phyloP scores from a whole-genome alignment of 2,888 invertebrate genomes.

The Pseudococcus longispinus region DNA sequence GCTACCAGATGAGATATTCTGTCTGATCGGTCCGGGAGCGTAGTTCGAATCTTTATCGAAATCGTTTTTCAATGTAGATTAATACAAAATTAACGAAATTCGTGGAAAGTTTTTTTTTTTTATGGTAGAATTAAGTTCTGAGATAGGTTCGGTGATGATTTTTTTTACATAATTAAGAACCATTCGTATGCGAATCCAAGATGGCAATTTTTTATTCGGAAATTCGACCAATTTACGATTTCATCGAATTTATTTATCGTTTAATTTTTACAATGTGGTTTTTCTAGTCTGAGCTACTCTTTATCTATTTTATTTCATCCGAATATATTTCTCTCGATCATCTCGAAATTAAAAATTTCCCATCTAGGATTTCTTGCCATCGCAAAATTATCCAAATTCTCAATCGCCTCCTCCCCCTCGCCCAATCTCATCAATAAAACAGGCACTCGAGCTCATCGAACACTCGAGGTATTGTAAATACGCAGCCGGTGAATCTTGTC shows the following conservation, averaged over 20 bases:
- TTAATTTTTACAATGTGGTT: too few relatives aligned
- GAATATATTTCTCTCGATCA: too few relatives aligned
- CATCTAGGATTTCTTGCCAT: too few relatives aligned
- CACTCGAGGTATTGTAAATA: not conserved
- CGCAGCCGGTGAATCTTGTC: not conserved
- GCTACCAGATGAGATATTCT: constrained; percentile 12
- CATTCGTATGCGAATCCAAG: too few relatives aligned
- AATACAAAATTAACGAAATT: not conserved
- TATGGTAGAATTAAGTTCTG: not conserved
- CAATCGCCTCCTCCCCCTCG: not conserved
- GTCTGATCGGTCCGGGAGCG: not conserved
- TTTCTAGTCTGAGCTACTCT: not conserved
- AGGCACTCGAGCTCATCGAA: not conserved
- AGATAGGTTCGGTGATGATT: not conserved
- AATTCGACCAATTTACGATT: not conserved
- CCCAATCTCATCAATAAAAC: not conserved
- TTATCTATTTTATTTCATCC: too few relatives aligned
- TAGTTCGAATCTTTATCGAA: not conserved
- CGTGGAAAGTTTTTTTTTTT: not conserved
- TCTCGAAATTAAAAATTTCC: too few relatives aligned
- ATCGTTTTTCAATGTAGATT: not conserved
- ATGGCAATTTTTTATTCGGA: not conserved
- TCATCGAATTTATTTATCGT: not conserved
- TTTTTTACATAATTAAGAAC: not conserved
- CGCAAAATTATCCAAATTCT: not conserved